phyloP scores from a whole-genome alignment of 2,113 vertebrate species.

The Lepisosteus osseus region DNA sequence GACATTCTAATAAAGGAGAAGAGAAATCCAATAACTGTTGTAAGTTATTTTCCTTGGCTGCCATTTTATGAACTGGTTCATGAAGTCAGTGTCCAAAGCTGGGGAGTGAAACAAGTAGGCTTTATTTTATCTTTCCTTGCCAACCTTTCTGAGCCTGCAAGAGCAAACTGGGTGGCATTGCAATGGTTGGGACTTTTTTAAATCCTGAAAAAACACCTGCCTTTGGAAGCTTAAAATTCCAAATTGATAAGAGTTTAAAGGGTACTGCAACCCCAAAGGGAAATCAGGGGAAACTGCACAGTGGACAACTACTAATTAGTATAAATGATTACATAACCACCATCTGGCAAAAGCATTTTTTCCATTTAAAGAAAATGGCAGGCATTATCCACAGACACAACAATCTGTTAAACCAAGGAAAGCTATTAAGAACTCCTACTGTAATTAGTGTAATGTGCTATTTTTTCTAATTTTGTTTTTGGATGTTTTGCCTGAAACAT shows the following conservation, averaged over 20 bases:
- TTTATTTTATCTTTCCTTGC: no score
- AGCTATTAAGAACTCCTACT: neutral
- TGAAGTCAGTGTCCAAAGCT: no score
- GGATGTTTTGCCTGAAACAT: neutral
- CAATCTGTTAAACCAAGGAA: neutral
- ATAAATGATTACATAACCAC: slow-evolving; percentile 4
- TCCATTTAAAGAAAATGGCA: slow-evolving; percentile 6
- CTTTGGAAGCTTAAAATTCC: neutral
- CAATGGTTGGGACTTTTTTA: no score
- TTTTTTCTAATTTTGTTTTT: neutral
- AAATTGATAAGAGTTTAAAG: neutral
- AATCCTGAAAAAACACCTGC: no score
- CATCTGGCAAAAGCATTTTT: neutral
- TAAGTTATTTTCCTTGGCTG: no score
- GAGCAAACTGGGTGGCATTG: no score
- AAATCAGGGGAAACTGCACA: neutral
- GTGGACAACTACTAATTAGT: neutral
- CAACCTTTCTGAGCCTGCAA: no score
- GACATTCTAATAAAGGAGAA: no score
- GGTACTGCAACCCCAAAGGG: neutral
- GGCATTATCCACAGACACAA: slow-evolving; percentile 2
- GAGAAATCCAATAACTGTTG: no score
- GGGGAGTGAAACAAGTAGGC: no score
- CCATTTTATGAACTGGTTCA: no score
- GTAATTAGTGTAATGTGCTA: neutral